Evolutionary conservation across 2,797 vertebrate species (phyloP).

Genomic region (Lithobates pipiens): DNA sequence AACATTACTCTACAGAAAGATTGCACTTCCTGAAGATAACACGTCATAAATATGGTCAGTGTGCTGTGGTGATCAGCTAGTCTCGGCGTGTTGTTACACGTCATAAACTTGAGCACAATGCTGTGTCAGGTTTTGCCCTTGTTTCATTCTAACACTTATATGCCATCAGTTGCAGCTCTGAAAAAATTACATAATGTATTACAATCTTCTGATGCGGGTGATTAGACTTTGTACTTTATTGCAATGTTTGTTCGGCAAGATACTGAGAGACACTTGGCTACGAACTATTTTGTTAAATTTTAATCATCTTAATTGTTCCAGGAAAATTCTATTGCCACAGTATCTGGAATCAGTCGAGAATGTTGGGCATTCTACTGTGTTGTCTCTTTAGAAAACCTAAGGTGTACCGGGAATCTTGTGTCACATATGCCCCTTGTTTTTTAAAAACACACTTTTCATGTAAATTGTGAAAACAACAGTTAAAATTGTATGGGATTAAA

Average conservation of each 20-base stretch:
- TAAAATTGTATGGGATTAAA: no score
- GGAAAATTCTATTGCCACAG: background rate
- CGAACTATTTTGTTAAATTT: background rate
- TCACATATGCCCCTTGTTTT: background rate
- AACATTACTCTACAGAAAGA: no score
- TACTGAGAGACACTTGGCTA: background rate
- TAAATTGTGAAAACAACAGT: no score
- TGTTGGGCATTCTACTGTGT: background rate
- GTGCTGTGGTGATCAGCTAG: background rate
- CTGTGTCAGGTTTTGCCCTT: background rate
- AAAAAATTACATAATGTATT: background rate
- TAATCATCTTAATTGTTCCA: slow-evolving; percentile 16
- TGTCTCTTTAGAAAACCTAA: background rate
- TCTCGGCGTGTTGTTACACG: background rate
- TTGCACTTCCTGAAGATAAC: no score
- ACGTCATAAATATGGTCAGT: no score
- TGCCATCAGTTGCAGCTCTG: background rate
- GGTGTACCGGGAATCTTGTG: background rate
- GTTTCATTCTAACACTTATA: background rate
- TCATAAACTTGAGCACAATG: background rate
- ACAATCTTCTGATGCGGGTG: background rate
- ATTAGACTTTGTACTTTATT: background rate
- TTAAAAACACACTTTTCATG: no score
- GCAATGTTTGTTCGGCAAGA: background rate
- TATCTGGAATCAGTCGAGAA: background rate